phyloP scores from a whole-genome alignment of 2,113 vertebrate species.

The Heliornis fulica region DNA sequence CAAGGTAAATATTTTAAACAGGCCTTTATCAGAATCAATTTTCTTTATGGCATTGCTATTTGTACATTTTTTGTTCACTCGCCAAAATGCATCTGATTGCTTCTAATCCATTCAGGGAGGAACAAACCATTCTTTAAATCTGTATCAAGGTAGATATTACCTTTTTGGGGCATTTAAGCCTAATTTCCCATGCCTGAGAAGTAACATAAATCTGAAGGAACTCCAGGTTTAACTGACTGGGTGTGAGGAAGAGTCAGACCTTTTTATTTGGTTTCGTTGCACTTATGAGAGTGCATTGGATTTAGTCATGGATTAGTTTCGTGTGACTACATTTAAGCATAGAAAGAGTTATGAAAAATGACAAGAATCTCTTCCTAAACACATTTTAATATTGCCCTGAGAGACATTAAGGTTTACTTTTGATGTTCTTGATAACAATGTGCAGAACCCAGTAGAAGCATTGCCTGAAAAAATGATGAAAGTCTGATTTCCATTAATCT shows the following conservation, averaged over 20 bases:
- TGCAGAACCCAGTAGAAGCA: background rate
- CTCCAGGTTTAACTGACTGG: background rate
- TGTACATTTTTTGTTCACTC: background rate
- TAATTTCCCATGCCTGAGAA: background rate
- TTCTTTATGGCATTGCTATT: background rate
- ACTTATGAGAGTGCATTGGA: background rate
- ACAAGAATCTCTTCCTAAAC: background rate
- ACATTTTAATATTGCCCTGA: background rate
- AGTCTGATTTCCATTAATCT: background rate
- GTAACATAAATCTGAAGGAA: background rate
- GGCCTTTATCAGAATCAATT: background rate
- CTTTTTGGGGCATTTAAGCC: background rate
- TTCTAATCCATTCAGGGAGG: background rate
- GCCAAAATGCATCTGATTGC: background rate
- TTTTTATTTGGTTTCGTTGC: background rate
- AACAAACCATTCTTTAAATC: background rate
- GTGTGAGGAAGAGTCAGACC: background rate
- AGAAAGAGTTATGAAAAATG: background rate
- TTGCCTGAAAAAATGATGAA: background rate
- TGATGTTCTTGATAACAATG: background rate
- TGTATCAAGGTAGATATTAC: background rate
- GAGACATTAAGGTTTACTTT: background rate
- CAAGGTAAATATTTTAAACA: constrained; percentile 52
- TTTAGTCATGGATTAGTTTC: background rate
- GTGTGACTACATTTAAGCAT: background rate